Conservation (phyloP, 2,113 vertebrate genomes). For the Scalopus aquaticus region DNA sequence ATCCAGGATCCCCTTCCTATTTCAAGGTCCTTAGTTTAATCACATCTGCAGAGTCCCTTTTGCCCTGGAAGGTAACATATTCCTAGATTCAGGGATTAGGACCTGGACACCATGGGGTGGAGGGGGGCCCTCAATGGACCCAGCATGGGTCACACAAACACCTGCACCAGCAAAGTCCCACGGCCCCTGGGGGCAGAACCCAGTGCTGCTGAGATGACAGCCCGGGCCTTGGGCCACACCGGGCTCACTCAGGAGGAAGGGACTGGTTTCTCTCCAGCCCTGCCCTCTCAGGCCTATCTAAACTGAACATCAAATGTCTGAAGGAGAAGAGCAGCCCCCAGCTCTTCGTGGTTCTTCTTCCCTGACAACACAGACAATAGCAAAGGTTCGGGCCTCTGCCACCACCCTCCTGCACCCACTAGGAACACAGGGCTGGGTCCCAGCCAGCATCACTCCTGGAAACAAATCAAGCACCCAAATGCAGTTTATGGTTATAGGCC, state of each 20-base stretch:
- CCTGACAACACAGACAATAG: neutral
- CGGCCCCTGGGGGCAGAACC: neutral
- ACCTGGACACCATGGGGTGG: accelerated
- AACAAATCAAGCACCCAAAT: too few relatives aligned
- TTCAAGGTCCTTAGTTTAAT: neutral
- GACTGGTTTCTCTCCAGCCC: neutral
- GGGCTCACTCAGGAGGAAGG: neutral
- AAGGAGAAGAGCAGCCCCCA: neutral
- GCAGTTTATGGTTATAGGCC: neutral
- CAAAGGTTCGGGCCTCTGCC: neutral
- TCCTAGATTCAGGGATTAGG: accelerated
- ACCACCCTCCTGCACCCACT: accelerated
- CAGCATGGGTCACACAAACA: accelerated
- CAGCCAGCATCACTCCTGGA: too few relatives aligned
- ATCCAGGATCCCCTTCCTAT: neutral
- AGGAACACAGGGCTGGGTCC: too few relatives aligned
- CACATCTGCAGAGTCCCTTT: neutral
- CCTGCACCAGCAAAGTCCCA: neutral
- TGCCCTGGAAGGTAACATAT: neutral
- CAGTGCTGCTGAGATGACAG: neutral
- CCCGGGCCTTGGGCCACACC: neutral
- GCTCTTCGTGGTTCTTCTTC: neutral
- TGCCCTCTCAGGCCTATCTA: neutral
- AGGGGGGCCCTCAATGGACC: neutral
- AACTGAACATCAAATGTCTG: neutral